phyloP scores from a whole-genome alignment of 2,888 invertebrate species.

The Eupithecia subumbrata region DNA sequence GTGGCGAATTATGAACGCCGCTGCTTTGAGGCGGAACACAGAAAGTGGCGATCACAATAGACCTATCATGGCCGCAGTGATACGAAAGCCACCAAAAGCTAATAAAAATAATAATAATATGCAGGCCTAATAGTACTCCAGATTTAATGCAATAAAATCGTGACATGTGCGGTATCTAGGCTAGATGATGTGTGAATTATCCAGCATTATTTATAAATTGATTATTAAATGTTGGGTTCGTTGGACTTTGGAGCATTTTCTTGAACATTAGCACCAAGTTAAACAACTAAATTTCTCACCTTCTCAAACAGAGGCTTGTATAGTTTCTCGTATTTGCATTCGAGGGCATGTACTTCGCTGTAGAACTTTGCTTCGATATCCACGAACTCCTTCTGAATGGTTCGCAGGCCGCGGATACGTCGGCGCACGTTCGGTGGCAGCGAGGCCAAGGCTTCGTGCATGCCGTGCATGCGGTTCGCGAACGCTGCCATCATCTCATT shows the following conservation, averaged over 20 bases:
- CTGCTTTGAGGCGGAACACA: too few relatives aligned
- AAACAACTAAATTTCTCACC: constrained; percentile 65
- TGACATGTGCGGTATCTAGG: too few relatives aligned
- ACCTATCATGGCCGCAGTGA: too few relatives aligned
- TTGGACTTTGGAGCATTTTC: too few relatives aligned
- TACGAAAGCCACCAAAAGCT: too few relatives aligned
- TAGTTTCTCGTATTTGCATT: constrained; percentile 93
- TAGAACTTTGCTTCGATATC: constrained; percentile 97
- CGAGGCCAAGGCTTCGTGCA: constrained; percentile 84
- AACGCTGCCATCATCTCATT: constrained; percentile 85
- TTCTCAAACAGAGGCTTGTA: constrained; percentile 92
- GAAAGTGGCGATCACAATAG: too few relatives aligned
- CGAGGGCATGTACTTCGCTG: constrained; percentile 95
- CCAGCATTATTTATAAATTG: too few relatives aligned
- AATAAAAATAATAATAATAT: too few relatives aligned
- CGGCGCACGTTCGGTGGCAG: constrained; percentile 91
- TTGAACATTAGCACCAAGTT: background rate
- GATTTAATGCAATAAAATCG: too few relatives aligned
- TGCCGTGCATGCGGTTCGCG: constrained; percentile 83
- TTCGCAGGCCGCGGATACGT: constrained; percentile 92
- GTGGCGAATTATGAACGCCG: too few relatives aligned
- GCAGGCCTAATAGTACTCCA: background rate
- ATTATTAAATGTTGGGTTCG: too few relatives aligned
- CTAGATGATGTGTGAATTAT: too few relatives aligned
- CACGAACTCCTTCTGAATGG: constrained; percentile 92